Percentiles rank a stretch among this genome's conserved stretches.
These are phyloP conservation scores for Prunella fulvescens DNA, from an alignment of 2,113 vertebrate genomes.

Conservation along the genomic window DNA sequence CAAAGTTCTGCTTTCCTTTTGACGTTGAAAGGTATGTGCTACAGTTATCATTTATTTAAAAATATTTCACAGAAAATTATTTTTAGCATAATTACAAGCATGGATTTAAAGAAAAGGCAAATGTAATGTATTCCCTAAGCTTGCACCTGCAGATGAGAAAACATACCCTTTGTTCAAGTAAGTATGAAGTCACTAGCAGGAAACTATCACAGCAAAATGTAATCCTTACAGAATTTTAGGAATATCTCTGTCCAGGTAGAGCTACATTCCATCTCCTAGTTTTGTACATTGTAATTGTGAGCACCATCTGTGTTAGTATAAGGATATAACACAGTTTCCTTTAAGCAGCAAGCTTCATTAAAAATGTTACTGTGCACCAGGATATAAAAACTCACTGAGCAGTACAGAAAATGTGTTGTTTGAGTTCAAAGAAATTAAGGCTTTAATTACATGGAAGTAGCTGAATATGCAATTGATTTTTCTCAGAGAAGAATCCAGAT, in stretches of 20 bases:
- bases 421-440: constrained; percentile 31
- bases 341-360: neutral
- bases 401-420: neutral
- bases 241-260: neutral
- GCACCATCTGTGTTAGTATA: constrained; percentile 15
- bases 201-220: neutral
- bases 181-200: neutral
- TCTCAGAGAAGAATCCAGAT: neutral
- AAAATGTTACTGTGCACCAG: neutral
- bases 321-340: neutral
- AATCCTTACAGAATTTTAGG: neutral
- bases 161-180: neutral
- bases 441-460: neutral
- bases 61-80: neutral
- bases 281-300: constrained; percentile 21
- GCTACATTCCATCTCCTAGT: neutral
- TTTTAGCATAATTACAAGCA: neutral
- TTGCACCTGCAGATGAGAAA: neutral
- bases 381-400: neutral
- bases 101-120: neutral
- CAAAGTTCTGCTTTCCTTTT: constrained; percentile 99
- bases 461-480: constrained; percentile 19
- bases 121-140: neutral
- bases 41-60: neutral
- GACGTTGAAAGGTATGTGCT: constrained; percentile 89